phyloP scores from a whole-genome alignment of 2,113 vertebrate genomes.

The Deroptyus accipitrinus region DNA sequence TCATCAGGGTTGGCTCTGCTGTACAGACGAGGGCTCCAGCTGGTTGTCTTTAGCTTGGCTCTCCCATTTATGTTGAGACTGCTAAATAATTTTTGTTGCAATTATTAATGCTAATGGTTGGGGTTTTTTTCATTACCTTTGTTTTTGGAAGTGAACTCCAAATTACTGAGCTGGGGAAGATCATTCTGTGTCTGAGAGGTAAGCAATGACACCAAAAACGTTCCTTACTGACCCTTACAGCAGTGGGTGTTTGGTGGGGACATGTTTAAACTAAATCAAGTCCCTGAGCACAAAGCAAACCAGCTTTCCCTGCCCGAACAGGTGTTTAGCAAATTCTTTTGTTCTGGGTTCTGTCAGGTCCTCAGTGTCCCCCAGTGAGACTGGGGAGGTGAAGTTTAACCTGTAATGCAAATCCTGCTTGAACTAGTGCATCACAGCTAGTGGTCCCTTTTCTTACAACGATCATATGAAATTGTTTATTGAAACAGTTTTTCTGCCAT shows the following conservation, averaged over 20 bases:
- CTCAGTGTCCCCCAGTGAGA: background rate
- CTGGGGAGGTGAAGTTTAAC: background rate
- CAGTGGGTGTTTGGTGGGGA: background rate
- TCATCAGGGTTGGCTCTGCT: background rate
- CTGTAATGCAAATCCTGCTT: background rate
- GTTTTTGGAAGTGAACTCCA: background rate
- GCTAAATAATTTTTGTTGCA: background rate
- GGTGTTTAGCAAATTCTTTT: background rate
- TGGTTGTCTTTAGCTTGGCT: background rate
- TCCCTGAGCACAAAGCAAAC: background rate
- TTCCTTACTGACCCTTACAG: background rate
- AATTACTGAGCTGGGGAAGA: background rate
- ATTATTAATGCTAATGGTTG: background rate
- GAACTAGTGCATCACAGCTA: background rate
- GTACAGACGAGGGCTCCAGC: background rate
- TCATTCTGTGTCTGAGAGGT: background rate
- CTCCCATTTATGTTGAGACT: background rate
- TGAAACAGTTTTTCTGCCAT: background rate
- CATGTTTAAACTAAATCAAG: background rate
- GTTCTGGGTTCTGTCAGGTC: background rate
- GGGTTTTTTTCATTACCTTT: background rate
- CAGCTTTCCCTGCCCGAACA: background rate
- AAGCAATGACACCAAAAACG: background rate
- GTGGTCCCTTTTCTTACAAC: background rate
- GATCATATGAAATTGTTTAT: background rate